phyloP scores from a whole-genome alignment of 2,888 invertebrate species.

The Troides aeacus region DNA sequence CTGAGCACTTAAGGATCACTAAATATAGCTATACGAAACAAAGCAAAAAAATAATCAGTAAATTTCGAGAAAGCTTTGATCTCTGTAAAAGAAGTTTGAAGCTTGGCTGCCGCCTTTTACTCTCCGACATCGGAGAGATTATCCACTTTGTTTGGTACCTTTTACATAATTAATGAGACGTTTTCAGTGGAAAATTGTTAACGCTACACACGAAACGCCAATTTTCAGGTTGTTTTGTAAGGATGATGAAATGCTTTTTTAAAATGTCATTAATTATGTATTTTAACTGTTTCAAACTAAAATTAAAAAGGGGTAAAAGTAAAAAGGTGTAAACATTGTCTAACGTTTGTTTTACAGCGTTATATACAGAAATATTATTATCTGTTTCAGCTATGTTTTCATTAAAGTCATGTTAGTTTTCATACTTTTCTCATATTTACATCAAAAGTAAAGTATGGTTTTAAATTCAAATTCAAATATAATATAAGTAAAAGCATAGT shows the following conservation, averaged over 20 bases:
- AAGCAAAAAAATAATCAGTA: constrained; percentile 69
- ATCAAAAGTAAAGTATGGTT: no score
- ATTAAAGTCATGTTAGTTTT: not conserved
- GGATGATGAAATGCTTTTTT: constrained; percentile 7
- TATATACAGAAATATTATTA: not conserved
- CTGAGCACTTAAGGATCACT: not conserved
- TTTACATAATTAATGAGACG: constrained; percentile 71
- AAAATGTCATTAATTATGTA: not conserved
- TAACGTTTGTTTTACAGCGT: not conserved
- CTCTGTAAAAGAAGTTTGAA: constrained; percentile 61
- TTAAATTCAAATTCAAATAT: no score
- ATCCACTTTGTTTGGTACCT: constrained; percentile 69
- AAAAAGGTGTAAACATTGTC: not conserved
- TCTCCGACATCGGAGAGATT: constrained; percentile 69
- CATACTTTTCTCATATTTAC: not conserved
- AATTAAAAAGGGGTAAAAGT: not conserved
- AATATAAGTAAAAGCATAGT: no score
- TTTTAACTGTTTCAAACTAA: not conserved
- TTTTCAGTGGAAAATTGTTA: constrained; percentile 55
- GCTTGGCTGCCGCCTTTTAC: constrained; percentile 63
- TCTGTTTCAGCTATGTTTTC: no score
- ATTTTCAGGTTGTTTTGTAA: constrained; percentile 14
- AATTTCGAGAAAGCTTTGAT: constrained; percentile 65
- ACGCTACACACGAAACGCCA: constrained; percentile 37
- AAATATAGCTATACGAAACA: constrained; percentile 42